Evolutionary conservation across 2,113 vertebrate species (phyloP).

Genomic region (Mobula hypostoma): DNA sequence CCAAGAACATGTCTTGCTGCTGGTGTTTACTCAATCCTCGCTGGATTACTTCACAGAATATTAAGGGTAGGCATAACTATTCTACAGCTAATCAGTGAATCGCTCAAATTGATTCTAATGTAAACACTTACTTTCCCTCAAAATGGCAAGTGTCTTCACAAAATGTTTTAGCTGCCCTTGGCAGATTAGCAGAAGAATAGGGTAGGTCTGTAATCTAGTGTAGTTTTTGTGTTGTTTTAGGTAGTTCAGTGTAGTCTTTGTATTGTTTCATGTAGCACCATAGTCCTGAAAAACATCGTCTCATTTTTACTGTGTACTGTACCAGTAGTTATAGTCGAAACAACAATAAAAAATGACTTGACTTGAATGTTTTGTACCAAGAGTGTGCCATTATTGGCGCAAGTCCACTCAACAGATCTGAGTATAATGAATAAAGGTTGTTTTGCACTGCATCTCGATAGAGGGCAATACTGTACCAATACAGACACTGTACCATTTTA

Average conservation of each 20-base stretch:
- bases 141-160: not conserved
- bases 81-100: not conserved
- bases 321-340: no score
- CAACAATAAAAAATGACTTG: no score
- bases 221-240: no score
- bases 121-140: not conserved
- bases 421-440: not conserved
- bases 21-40: not conserved
- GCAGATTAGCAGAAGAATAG: not conserved
- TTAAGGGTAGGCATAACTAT: not conserved
- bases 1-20: not conserved
- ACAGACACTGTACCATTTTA: no score
- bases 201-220: no score
- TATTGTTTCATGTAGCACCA: no score
- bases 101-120: not conserved
- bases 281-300: no score
- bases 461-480: no score
- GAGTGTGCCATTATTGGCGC: not conserved
- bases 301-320: no score
- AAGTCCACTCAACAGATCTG: not conserved
- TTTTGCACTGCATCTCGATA: no score
- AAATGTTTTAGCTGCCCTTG: not conserved
- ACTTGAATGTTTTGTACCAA: no score
- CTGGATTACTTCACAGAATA: not conserved
- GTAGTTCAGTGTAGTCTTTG: no score